A percentile compares a stretch with the other conserved stretches of the same genome.
These are phyloP conservation scores for Centropristis striata DNA, from an alignment of 2,113 vertebrate species.

Conservation along the genomic window DNA sequence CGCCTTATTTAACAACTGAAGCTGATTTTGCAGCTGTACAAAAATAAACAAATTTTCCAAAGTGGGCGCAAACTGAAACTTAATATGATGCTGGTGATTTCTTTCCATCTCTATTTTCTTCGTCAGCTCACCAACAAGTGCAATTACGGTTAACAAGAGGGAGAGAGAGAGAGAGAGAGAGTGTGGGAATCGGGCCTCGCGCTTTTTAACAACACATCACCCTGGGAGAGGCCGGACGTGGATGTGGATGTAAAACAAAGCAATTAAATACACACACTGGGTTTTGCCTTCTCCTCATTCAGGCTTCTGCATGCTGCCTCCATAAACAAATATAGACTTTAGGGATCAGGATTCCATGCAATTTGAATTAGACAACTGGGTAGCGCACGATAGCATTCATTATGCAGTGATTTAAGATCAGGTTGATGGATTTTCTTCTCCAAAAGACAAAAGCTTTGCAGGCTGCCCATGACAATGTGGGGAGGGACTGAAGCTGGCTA, in stretches of 20 bases:
- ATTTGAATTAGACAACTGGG: conserved; percentile 80
- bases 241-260: conserved; percentile 85
- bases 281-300: conserved; percentile 68
- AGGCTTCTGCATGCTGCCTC: conserved; percentile 62
- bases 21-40: conserved; percentile 16
- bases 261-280: conserved; percentile 81
- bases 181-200: conserved; percentile 70
- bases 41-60: conserved; percentile 46
- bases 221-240: conserved; percentile 76
- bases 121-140: conserved; percentile 80
- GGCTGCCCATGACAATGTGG: conserved; percentile 62
- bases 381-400: conserved; percentile 65
- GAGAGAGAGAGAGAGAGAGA: conserved; percentile 23
- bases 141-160: conserved; percentile 86
- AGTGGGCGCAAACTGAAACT: conserved; percentile 35
- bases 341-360: conserved; percentile 71
- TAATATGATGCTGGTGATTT: conserved; percentile 47
- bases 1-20: conserved; percentile 1
- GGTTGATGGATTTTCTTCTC: conserved; percentile 75
- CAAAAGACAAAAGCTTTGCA: conserved; percentile 62
- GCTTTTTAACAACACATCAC: conserved; percentile 83
- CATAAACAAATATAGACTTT: conserved; percentile 82
- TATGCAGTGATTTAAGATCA: conserved; percentile 76
- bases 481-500: conserved; percentile 51
- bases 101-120: conserved; percentile 67